Evolutionary conservation across 2,113 vertebrate species (phyloP).

Genomic region (Anarhynchus alexandrinus): DNA sequence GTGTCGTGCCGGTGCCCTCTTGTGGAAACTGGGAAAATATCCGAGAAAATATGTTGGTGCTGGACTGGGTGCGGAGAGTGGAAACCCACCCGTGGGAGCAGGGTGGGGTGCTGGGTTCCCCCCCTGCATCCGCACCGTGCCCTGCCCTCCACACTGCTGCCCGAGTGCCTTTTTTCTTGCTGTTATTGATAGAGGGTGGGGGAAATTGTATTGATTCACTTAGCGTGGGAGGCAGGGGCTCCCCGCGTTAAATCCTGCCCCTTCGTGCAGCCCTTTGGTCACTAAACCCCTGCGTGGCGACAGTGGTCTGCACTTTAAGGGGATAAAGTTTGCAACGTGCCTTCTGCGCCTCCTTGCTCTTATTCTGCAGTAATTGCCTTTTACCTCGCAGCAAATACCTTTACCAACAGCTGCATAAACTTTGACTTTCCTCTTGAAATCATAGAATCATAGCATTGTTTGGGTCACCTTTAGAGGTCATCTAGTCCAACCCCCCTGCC

Average conservation of each 20-base stretch:
- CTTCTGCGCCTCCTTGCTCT: neutral
- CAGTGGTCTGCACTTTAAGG: neutral
- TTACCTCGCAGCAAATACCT: neutral
- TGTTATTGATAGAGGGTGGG: neutral
- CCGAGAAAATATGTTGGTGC: rapidly evolving
- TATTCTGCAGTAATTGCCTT: neutral
- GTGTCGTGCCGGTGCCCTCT: slow-evolving; percentile 59
- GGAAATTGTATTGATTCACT: too few relatives aligned
- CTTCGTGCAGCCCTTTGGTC: neutral
- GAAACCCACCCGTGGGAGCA: neutral
- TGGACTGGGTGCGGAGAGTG: rapidly evolving
- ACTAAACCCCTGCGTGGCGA: neutral
- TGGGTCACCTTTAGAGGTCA: neutral
- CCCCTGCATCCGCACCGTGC: rapidly evolving
- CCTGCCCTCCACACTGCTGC: neutral
- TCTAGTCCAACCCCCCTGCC: neutral
- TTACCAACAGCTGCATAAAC: too few relatives aligned
- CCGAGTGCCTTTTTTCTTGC: neutral
- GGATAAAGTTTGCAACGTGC: neutral
- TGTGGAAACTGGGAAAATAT: slow-evolving; percentile 35
- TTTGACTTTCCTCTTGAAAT: neutral
- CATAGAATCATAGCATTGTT: neutral
- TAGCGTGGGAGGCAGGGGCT: neutral
- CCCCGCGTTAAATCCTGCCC: neutral
- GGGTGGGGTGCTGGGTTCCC: neutral